These are phyloP conservation scores for Chloroclysta siterata DNA, from an alignment of 2,888 invertebrate species.

Conservation along the genomic window DNA sequence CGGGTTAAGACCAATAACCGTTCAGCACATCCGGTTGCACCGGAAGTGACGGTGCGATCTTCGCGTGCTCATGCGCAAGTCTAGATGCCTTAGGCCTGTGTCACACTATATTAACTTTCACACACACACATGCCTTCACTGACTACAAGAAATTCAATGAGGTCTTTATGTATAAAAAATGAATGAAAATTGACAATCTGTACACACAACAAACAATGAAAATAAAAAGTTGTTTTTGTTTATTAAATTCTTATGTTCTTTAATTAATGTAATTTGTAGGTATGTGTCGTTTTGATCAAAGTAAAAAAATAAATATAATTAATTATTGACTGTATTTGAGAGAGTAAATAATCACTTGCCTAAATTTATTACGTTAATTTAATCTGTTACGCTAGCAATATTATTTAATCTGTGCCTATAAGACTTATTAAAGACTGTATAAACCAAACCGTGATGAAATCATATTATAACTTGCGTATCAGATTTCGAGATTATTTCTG, in stretches of 20 bases:
- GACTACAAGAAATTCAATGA: not conserved
- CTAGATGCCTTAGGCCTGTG: conserved; percentile 14
- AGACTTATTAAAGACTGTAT: not conserved
- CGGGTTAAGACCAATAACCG: conserved; percentile 41
- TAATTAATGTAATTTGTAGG: too few relatives aligned
- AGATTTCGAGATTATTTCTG: conserved; percentile 3
- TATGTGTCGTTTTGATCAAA: too few relatives aligned
- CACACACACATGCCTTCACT: not conserved
- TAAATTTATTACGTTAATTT: too few relatives aligned
- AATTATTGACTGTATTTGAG: too few relatives aligned
- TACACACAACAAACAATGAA: too few relatives aligned
- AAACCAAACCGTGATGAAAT: not conserved
- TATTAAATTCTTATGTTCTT: too few relatives aligned
- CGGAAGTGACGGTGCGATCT: conserved; percentile 71
- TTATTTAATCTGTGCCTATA: not conserved
- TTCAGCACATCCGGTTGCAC: conserved; percentile 55
- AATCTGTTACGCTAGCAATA: too few relatives aligned
- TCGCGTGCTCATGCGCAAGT: conserved; percentile 60
- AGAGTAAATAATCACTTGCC: too few relatives aligned
- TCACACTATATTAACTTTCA: conserved; percentile 1
- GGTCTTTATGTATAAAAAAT: too few relatives aligned
- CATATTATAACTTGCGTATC: conserved; percentile 12
- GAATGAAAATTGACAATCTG: too few relatives aligned
- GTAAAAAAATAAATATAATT: too few relatives aligned
- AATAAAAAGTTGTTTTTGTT: too few relatives aligned